Conservation (phyloP, 2,888 invertebrate species). For the Athalia circularis region DNA sequence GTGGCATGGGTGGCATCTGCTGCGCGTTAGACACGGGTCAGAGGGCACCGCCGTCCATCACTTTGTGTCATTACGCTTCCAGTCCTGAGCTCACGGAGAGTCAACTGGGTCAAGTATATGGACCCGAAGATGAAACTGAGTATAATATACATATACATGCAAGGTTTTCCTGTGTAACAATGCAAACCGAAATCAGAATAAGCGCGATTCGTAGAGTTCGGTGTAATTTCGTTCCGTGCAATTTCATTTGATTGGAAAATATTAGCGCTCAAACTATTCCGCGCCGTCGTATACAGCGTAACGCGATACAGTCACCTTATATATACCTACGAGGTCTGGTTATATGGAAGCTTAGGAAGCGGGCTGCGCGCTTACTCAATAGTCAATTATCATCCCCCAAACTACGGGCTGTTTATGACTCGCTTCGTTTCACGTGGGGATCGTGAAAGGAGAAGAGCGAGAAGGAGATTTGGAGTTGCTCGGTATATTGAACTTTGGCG, state of each 20-base stretch:
- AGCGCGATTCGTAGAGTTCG: background rate
- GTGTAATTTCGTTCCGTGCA: background rate
- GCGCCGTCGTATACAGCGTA: background rate
- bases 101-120: conserved; percentile 71
- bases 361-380: conserved; percentile 35
- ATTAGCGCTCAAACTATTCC: conserved; percentile 2
- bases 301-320: background rate
- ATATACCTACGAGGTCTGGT: background rate
- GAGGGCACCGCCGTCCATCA: conserved; percentile 65
- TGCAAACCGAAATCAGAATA: conserved; percentile 1
- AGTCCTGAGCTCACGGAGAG: conserved; percentile 53
- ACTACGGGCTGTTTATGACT: conserved; percentile 70
- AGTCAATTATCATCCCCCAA: conserved; percentile 71
- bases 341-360: conserved; percentile 1
- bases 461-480: conserved; percentile 15
- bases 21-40: conserved; percentile 73
- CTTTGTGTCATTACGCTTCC: conserved; percentile 66
- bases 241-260: conserved; percentile 42
- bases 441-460: background rate
- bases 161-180: background rate
- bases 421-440: conserved; percentile 57
- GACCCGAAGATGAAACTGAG: conserved; percentile 4
- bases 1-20: conserved; percentile 71
- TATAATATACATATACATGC: background rate
- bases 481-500: conserved; percentile 60